These are phyloP conservation scores for Hoplodrina ambigua DNA, from an alignment of 2,888 invertebrate genomes.

Conservation along the genomic window DNA sequence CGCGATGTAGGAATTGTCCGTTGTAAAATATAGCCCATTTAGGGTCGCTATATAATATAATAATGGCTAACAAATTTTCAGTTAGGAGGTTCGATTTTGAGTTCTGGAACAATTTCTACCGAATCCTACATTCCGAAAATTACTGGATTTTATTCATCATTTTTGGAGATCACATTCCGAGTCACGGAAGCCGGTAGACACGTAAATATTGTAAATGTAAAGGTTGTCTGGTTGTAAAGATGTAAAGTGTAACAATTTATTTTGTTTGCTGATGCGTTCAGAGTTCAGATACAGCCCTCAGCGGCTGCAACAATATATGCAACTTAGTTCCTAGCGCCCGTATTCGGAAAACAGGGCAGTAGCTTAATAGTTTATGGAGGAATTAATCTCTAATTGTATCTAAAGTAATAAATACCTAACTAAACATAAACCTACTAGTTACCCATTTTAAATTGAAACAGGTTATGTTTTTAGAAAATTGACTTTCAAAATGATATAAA, in stretches of 20 bases:
- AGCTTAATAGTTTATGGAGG: neutral
- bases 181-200: conserved; percentile 19
- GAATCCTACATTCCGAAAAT: neutral
- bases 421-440: no score
- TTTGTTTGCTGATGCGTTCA: conserved; percentile 39
- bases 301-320: conserved; percentile 27
- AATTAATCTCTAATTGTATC: neutral
- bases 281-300: conserved; percentile 19
- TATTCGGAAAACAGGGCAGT: conserved; percentile 28
- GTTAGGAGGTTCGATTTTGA: no score
- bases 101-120: no score
- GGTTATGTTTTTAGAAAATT: no score
- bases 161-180: conserved; percentile 45
- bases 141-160: neutral
- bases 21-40: no score
- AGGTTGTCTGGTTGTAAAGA: conserved; percentile 55
- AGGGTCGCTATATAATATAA: no score
- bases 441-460: no score
- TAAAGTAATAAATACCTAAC: neutral
- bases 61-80: no score
- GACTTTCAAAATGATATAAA: no score
- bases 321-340: conserved; percentile 46
- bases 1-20: no score
- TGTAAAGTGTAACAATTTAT: conserved; percentile 55
- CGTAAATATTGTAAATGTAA: conserved; percentile 56